A percentile compares a stretch with the other conserved stretches of the same genome.
These are phyloP conservation scores for Amphilophus citrinellus DNA, from an alignment of 2,113 vertebrate genomes.

Conservation along the genomic window DNA sequence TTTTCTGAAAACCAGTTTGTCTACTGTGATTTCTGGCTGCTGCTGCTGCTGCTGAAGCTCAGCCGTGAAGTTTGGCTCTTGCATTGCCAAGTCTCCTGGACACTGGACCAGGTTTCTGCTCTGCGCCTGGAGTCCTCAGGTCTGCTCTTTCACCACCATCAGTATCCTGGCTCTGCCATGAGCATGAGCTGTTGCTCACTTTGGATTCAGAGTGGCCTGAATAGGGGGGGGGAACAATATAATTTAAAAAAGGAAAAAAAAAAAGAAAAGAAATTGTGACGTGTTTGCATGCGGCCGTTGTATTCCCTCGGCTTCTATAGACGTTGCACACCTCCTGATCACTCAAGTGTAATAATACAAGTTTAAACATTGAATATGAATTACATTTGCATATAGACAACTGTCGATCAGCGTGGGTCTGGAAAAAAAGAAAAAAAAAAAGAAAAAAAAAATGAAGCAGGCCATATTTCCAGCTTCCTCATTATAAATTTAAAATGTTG, in stretches of 20 bases:
- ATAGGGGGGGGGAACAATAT: neutral
- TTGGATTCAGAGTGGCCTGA: slow-evolving; percentile 68
- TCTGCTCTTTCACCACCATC: slow-evolving; percentile 61
- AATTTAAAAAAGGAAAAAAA: neutral
- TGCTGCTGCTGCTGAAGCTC: slow-evolving; percentile 54
- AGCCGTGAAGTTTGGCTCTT: slow-evolving; percentile 58
- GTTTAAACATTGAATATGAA: no score
- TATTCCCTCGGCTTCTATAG: no score
- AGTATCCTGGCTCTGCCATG: slow-evolving; percentile 52
- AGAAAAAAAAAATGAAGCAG: no score
- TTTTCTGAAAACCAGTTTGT: slow-evolving; percentile 67
- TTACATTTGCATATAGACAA: no score
- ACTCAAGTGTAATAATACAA: no score
- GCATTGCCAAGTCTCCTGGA: slow-evolving; percentile 57
- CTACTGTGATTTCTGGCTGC: slow-evolving; percentile 76
- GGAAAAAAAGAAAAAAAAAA: no score
- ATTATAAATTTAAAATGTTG: no score
- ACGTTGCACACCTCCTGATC: no score
- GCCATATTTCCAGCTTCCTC: no score
- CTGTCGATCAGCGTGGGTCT: no score
- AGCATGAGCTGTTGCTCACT: slow-evolving; percentile 37
- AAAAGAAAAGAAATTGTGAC: neutral
- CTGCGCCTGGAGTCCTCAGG: slow-evolving; percentile 57
- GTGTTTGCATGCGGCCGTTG: no score
- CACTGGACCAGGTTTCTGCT: slow-evolving; percentile 61